phyloP scores from a whole-genome alignment of 2,888 invertebrate species.

The Sesamia inferens region DNA sequence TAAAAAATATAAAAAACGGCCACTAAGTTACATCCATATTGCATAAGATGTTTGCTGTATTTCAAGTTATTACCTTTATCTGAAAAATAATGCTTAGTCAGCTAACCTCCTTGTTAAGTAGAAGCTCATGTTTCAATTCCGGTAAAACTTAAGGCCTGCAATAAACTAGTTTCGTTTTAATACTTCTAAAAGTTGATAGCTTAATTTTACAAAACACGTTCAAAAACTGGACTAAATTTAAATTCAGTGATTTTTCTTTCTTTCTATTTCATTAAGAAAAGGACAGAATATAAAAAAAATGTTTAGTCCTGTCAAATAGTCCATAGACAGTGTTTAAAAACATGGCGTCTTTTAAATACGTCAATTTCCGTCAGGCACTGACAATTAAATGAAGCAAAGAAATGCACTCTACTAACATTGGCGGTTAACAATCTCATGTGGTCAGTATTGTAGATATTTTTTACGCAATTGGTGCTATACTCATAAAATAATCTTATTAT shows the following conservation, averaged over 20 bases:
- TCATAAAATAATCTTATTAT: slow-evolving; percentile 60
- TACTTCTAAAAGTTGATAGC: not conserved
- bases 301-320: too few relatives aligned
- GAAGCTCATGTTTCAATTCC: not conserved
- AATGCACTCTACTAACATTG: too few relatives aligned
- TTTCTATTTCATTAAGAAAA: too few relatives aligned
- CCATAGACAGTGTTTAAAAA: too few relatives aligned
- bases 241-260: too few relatives aligned
- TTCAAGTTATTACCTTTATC: not conserved
- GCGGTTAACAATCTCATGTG: slow-evolving; percentile 56
- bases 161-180: not conserved
- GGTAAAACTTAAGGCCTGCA: not conserved
- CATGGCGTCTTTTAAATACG: too few relatives aligned
- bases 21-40: not conserved
- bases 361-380: too few relatives aligned
- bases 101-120: not conserved
- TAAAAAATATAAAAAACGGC: too few relatives aligned
- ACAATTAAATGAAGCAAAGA: too few relatives aligned
- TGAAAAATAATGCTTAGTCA: too few relatives aligned
- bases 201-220: not conserved
- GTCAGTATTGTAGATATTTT: slow-evolving; percentile 64
- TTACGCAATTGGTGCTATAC: slow-evolving; percentile 83
- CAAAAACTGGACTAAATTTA: too few relatives aligned
- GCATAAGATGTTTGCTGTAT: not conserved
- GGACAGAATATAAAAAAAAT: too few relatives aligned